Conservation (phyloP, 2,888 invertebrate genomes). For the Pyrgus malvae region DNA sequence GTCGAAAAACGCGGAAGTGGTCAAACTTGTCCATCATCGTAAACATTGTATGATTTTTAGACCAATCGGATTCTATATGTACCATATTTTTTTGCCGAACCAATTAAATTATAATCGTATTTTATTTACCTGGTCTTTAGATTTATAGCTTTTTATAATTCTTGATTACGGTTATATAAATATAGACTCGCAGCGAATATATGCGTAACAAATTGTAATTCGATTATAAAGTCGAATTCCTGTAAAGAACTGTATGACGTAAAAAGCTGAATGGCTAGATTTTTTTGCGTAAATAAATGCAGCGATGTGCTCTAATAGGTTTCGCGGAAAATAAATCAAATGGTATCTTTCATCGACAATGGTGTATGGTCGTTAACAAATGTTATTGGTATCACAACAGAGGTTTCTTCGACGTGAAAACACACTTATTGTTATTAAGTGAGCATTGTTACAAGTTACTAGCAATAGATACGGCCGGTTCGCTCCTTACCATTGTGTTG, state of each 20-base stretch:
- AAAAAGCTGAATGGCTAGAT: not conserved
- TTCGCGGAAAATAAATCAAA: conserved; percentile 17
- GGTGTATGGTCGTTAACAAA: conserved; percentile 20
- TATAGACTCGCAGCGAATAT: conserved; percentile 1
- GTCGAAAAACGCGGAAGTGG: conserved; percentile 12
- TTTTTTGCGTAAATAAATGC: not conserved
- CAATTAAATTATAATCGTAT: conserved; percentile 9
- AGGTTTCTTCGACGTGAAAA: conserved; percentile 26
- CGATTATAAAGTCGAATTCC: not conserved
- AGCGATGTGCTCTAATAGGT: not conserved
- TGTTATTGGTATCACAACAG: conserved; percentile 22
- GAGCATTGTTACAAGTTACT: conserved; percentile 31
- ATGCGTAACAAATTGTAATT: not conserved
- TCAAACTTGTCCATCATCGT: conserved; percentile 15
- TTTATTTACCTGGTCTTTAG: conserved; percentile 2
- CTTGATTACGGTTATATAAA: conserved; percentile 19
- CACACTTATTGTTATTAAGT: conserved; percentile 34
- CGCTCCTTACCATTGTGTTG: conserved; percentile 35
- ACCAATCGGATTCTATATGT: conserved; percentile 1
- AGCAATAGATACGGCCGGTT: conserved; percentile 32
- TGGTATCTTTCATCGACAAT: conserved; percentile 9
- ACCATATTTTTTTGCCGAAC: conserved; percentile 3
- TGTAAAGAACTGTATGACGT: not conserved
- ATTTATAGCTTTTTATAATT: conserved; percentile 11
- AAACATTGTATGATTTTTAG: conserved; percentile 10